Base-by-base conservation (phyloP, 1,140 invertebrate species). In the Caenorhabditis inopinata region DNA sequence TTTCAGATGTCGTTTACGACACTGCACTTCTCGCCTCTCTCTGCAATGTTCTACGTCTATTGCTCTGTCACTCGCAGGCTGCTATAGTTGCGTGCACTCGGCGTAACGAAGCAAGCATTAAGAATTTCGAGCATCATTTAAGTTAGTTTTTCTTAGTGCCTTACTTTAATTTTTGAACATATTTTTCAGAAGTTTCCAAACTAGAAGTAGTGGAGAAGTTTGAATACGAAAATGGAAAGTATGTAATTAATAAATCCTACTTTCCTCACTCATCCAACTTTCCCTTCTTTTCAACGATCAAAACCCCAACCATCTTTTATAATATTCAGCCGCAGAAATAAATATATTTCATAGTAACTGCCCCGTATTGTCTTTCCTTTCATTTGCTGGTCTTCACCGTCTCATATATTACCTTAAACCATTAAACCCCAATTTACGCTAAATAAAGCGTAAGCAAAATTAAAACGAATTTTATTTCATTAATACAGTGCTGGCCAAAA, bases 1-100 rank as follows among this genome's bases (percentile, higher is more conserved):
- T 79, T 79, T 21, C 68, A 81, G 80, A 81, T 42, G 80, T 81
- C 18, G 80, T 81, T 25, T 81, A 81, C 78, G 80, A 81, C 27
- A 51, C 48, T 29, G 45, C 74, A 18, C 38, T 81, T 0, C 53
- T 81, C 18, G 18, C 75, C 11, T 76, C 73, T 46, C 58, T 80
- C 35, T 80, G 73, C 46, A 29, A 27, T 29, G 74, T 76, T 2
- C 35, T 80, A 7, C 35, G 35, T 25, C 23, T 32, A 18, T 45
- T 75, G 9, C 74, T 80, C 21, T n/a, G 18, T n/a, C 16, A 16
- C 9, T 23, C 48, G 16, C 16, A 75, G 29, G 48, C 32, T 14
- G 79, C 79, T n/a, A 38, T 80, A 5, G 68, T 80, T 18, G 79
- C 79, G n/a, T 80, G 47, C 27, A 80, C 79, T 14, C 47, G 29